Percentiles rank a stretch among this genome's conserved stretches.
Evolutionary conservation across 2,797 vertebrate species (phyloP).

Genomic region (Siniperca obscura): DNA sequence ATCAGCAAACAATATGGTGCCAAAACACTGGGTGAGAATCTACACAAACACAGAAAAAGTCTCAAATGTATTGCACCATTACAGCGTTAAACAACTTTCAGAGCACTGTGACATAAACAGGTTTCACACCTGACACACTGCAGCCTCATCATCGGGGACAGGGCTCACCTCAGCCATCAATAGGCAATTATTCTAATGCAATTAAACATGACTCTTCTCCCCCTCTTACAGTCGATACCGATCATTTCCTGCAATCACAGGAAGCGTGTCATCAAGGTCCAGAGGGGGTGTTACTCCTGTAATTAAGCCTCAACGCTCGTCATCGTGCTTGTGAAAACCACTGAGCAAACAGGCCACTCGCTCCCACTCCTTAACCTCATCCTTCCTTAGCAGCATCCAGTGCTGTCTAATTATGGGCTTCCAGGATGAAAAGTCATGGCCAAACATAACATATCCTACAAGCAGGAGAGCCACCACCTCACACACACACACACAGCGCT

Average conservation of each 20-base stretch:
- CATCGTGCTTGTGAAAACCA: constrained; percentile 45
- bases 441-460: constrained; percentile 63
- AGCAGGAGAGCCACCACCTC: constrained; percentile 35
- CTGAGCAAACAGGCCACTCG: constrained; percentile 47
- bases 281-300: constrained; percentile 65
- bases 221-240: constrained; percentile 66
- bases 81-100: constrained; percentile 27
- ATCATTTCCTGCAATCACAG: constrained; percentile 79
- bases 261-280: constrained; percentile 73
- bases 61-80: background rate
- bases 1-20: background rate
- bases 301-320: constrained; percentile 65
- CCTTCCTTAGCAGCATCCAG: constrained; percentile 68
- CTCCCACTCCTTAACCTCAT: constrained; percentile 77
- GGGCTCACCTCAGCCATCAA: constrained; percentile 65
- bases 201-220: constrained; percentile 76
- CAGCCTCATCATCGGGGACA: constrained; percentile 45
- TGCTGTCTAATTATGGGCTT: constrained; percentile 74
- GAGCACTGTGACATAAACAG: constrained; percentile 24
- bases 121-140: constrained; percentile 54
- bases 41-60: constrained; percentile 1
- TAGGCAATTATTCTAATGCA: constrained; percentile 81
- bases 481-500: constrained; percentile 11
- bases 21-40: background rate
- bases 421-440: constrained; percentile 65